Conservation (phyloP, 2,888 invertebrate genomes). For the Dinocampus coccinellae region DNA sequence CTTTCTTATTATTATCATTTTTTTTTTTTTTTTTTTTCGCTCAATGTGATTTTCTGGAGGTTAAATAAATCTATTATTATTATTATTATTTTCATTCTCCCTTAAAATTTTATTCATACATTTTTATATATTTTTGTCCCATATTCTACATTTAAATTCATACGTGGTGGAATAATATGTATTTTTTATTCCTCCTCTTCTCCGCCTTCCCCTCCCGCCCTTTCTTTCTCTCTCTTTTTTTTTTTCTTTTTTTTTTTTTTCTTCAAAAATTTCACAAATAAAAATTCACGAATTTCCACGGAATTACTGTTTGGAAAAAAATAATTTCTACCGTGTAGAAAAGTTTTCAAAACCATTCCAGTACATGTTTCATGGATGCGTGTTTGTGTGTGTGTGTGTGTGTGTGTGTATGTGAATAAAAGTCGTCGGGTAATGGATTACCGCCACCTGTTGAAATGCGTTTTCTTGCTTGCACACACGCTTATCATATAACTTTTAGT, state of each 20-base stretch:
- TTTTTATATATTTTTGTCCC: neutral
- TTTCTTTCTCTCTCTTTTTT: no score
- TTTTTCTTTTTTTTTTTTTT: no score
- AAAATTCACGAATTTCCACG: neutral
- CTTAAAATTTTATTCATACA: neutral
- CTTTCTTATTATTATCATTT: no score
- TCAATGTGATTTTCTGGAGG: neutral
- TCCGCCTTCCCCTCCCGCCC: no score
- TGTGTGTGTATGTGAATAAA: neutral
- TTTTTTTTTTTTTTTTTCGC: neutral
- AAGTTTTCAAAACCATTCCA: neutral
- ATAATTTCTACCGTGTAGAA: neutral
- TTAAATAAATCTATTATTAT: neutral
- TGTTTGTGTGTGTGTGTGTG: neutral
- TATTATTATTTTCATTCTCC: neutral
- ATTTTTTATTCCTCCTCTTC: no score
- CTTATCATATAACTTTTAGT: neutral
- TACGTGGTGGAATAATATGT: no score
- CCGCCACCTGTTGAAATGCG: conserved; percentile 29
- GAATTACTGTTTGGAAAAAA: neutral
- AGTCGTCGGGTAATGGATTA: conserved; percentile 10
- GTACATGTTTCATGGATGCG: no score
- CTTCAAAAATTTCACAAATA: neutral
- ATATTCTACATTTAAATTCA: neutral
- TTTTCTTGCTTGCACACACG: conserved; percentile 5